phyloP scores from a whole-genome alignment of 2,113 vertebrate species.

The Oriolus oriolus region DNA sequence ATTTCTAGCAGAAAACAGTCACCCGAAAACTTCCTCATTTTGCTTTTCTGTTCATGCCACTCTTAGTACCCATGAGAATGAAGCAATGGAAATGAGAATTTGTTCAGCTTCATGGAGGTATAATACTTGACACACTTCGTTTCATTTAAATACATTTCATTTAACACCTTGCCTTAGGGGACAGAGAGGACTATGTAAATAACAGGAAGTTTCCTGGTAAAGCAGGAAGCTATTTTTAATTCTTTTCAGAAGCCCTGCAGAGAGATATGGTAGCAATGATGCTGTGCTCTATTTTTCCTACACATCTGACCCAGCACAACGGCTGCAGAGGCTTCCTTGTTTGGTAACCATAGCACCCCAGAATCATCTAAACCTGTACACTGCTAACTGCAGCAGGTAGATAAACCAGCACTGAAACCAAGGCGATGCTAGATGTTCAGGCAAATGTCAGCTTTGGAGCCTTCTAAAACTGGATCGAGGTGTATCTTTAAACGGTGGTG shows the following conservation, averaged over 20 bases:
- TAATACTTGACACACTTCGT: background rate
- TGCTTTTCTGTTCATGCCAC: background rate
- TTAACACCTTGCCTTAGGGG: conserved; percentile 22
- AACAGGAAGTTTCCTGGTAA: conserved; percentile 61
- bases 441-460: background rate
- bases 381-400: conserved; percentile 9
- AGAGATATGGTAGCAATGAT: conserved; percentile 11
- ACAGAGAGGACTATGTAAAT: conserved; percentile 17
- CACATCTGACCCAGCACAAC: background rate
- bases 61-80: background rate
- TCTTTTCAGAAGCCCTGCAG: conserved; percentile 19
- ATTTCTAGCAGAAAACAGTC: background rate
- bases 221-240: conserved; percentile 50
- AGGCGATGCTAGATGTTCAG: background rate
- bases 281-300: background rate
- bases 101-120: background rate
- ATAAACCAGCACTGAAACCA: conserved; percentile 20
- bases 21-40: background rate
- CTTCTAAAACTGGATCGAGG: background rate
- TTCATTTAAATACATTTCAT: background rate
- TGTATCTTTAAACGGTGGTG: background rate
- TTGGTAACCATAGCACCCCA: conserved; percentile 40
- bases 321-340: conserved; percentile 47
- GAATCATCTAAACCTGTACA: background rate
- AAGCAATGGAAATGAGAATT: background rate